Conservation (phyloP, 2,888 invertebrate genomes). For the Mylabris sibirica region DNA sequence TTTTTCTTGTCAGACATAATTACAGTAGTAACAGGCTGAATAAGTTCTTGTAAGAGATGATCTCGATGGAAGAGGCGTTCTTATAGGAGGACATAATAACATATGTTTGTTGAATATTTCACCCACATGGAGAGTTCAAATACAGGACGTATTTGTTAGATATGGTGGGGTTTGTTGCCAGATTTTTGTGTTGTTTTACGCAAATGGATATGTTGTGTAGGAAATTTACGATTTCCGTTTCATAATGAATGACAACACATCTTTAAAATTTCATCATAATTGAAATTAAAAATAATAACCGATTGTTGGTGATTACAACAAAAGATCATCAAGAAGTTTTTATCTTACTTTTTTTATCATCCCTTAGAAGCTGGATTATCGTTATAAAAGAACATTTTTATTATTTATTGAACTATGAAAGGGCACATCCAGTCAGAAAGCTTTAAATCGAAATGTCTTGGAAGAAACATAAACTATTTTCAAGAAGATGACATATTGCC, state of each 20-base stretch:
- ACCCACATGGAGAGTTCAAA: not conserved
- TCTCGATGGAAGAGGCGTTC: not conserved
- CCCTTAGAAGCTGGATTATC: not conserved
- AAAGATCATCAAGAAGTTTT: too few relatives aligned
- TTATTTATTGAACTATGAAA: not conserved
- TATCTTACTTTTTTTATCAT: not conserved
- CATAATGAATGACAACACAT: not conserved
- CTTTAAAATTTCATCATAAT: not conserved
- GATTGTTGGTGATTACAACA: not conserved
- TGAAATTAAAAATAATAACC: not conserved
- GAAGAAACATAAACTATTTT: not conserved
- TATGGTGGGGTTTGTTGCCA: constrained; percentile 1
- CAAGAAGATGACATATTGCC: not conserved
- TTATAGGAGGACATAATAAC: not conserved
- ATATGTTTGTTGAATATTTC: constrained; percentile 8
- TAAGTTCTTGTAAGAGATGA: not conserved
- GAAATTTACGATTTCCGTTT: constrained; percentile 3
- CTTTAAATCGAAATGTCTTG: not conserved
- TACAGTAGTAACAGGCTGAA: not conserved
- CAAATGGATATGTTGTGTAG: not conserved
- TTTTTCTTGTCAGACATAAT: not conserved
- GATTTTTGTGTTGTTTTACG: constrained; percentile 1
- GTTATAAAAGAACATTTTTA: not conserved
- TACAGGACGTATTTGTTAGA: constrained; percentile 10
- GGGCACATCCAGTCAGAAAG: not conserved